These are phyloP conservation scores for Pollimyrus isidori DNA, from an alignment of 2,113 vertebrate genomes.

Conservation along the genomic window DNA sequence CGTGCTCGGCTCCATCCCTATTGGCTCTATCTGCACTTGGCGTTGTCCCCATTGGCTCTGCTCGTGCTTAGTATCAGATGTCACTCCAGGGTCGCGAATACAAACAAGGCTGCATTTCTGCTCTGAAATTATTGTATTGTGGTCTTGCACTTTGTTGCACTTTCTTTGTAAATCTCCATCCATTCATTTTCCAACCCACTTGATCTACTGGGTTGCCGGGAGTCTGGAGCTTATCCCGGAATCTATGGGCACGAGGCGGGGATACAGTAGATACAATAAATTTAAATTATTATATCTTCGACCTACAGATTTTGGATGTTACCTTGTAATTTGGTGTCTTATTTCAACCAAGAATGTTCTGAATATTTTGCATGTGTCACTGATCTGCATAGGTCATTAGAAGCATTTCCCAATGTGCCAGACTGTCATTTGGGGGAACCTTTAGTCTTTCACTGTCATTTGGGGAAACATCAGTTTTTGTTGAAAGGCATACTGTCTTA, in stretches of 20 bases:
- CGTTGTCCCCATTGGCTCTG: neutral
- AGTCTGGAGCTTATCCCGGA: too few relatives aligned
- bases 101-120: neutral
- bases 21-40: neutral
- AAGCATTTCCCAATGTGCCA: neutral
- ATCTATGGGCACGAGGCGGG: too few relatives aligned
- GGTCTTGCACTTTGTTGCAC: neutral
- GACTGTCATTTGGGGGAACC: neutral
- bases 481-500: too few relatives aligned
- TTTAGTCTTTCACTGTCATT: too few relatives aligned
- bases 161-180: neutral
- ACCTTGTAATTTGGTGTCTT: neutral
- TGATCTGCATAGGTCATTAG: neutral
- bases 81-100: neutral
- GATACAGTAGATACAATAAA: neutral
- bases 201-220: too few relatives aligned
- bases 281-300: neutral
- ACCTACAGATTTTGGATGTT: neutral
- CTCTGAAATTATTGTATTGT: neutral
- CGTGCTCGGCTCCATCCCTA: neutral
- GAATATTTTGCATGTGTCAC: neutral
- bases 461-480: too few relatives aligned
- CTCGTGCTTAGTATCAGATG: neutral
- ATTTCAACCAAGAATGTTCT: neutral
- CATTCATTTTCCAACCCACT: too few relatives aligned